Evolutionary conservation across 1,140 invertebrate species (phyloP).

Genomic region (Drosophila lacteicornis): DNA sequence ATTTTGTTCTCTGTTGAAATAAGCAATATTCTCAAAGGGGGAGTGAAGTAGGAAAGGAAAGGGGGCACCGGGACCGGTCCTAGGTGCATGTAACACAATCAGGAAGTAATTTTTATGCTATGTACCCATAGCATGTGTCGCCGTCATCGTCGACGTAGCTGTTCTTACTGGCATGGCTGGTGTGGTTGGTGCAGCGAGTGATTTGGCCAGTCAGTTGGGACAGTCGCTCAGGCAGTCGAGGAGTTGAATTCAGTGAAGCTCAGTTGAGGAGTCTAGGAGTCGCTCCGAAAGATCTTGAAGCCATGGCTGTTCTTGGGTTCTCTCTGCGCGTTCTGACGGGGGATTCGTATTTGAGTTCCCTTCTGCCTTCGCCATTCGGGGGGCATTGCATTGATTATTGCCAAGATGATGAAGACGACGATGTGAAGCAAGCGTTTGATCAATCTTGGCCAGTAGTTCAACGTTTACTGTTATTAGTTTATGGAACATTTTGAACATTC

Average conservation of each 20-base stretch:
- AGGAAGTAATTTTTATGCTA: slow-evolving; percentile 73
- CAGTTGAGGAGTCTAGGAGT: slow-evolving; percentile 20
- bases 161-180: slow-evolving; percentile 32
- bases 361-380: slow-evolving; percentile 5
- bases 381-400: slow-evolving; percentile 46
- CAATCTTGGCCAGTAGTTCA: slow-evolving; percentile 77
- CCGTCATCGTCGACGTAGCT: slow-evolving; percentile 56
- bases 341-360: slow-evolving; percentile 46
- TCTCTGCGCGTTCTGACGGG: slow-evolving; percentile 43
- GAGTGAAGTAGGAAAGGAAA: slow-evolving; percentile 4
- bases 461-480: slow-evolving; percentile 73
- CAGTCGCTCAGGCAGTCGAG: slow-evolving; percentile 55
- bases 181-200: slow-evolving; percentile 40
- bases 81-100: slow-evolving; percentile 67
- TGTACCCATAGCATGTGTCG: slow-evolving; percentile 73
- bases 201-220: slow-evolving; percentile 58
- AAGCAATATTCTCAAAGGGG: slow-evolving; percentile 52
- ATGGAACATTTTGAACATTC: slow-evolving; percentile 48
- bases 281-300: slow-evolving; percentile 33
- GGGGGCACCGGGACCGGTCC: slow-evolving; percentile 56
- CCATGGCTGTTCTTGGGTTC: slow-evolving; percentile 28
- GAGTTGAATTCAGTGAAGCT: neutral
- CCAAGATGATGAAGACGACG: slow-evolving; percentile 59
- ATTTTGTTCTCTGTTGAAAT: slow-evolving; percentile 25
- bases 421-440: slow-evolving; percentile 71